These are phyloP conservation scores for Colossoma macropomum DNA, from an alignment of 2,113 vertebrate species.

Conservation along the genomic window DNA sequence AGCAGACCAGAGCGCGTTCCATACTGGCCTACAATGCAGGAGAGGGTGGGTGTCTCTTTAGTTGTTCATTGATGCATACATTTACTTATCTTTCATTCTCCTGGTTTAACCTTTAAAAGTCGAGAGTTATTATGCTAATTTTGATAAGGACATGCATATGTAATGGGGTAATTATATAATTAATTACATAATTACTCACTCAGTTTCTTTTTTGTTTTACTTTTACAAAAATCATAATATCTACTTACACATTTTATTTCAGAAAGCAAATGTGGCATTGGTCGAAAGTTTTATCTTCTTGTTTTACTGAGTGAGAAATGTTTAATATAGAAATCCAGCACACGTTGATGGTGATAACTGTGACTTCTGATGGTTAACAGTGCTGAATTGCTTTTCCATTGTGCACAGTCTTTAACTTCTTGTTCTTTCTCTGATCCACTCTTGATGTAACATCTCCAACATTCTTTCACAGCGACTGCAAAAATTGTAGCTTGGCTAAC, in stretches of 20 bases:
- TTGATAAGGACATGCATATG: not conserved
- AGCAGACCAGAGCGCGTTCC: slow-evolving; percentile 87
- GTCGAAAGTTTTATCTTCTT: too few species aligned
- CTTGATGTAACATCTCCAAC: slow-evolving; percentile 24
- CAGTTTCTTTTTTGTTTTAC: too few species aligned
- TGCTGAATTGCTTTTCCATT: too few species aligned
- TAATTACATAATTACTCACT: not conserved
- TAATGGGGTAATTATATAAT: not conserved
- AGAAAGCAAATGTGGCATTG: too few species aligned
- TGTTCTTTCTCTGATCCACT: not conserved
- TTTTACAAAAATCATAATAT: too few species aligned
- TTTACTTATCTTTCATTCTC: not conserved
- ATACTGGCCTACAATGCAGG: slow-evolving; percentile 89
- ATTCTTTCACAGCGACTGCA: slow-evolving; percentile 62
- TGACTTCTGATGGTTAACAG: not conserved
- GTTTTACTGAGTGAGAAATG: too few species aligned
- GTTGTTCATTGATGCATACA: too few species aligned
- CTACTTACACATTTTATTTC: too few species aligned
- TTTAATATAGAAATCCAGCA: too few species aligned
- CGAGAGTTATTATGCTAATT: not conserved
- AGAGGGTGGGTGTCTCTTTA: slow-evolving; percentile 81
- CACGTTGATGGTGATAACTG: too few species aligned
- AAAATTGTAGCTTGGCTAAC: slow-evolving; percentile 70
- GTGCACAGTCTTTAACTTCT: too few species aligned
- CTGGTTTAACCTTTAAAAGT: not conserved